Evolutionary conservation across 2,113 vertebrate genomes (phyloP).

Genomic region (Fregetta grallaria): DNA sequence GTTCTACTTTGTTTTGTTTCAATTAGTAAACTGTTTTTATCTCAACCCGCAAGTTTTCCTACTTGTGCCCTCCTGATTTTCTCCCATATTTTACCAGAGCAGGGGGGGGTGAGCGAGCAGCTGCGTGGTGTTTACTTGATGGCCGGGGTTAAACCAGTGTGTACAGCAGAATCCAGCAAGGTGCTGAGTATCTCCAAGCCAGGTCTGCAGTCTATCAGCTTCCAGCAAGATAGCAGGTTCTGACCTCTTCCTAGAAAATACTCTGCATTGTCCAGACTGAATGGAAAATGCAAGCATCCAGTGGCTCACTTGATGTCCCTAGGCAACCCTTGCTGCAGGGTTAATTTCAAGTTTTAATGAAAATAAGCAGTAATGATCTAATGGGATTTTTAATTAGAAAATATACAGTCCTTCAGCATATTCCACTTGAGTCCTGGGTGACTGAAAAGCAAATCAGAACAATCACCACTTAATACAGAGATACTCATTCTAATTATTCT

Average conservation of each 20-base stretch:
- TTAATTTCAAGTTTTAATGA: constrained; percentile 39
- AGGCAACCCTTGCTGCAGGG: background rate
- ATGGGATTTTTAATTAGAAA: constrained; percentile 28
- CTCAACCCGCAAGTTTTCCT: no score
- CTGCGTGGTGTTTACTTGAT: no score
- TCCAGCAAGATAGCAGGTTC: background rate
- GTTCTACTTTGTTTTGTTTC: no score
- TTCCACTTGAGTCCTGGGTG: background rate
- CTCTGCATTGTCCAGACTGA: background rate
- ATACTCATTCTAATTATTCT: background rate
- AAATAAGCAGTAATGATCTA: background rate
- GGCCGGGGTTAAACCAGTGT: background rate
- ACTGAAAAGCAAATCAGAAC: background rate
- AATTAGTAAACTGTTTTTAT: no score
- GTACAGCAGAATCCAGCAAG: background rate
- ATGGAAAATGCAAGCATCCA: background rate
- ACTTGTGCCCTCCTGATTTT: no score
- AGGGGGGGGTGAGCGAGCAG: no score
- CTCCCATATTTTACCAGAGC: no score
- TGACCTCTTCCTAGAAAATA: background rate
- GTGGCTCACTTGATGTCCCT: background rate
- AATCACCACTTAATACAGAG: background rate
- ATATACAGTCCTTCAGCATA: background rate
- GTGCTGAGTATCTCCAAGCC: background rate
- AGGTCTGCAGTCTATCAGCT: background rate